Evolutionary conservation across 2,888 invertebrate genomes (phyloP).

Genomic region (Caenorhabditis virilis): DNA sequence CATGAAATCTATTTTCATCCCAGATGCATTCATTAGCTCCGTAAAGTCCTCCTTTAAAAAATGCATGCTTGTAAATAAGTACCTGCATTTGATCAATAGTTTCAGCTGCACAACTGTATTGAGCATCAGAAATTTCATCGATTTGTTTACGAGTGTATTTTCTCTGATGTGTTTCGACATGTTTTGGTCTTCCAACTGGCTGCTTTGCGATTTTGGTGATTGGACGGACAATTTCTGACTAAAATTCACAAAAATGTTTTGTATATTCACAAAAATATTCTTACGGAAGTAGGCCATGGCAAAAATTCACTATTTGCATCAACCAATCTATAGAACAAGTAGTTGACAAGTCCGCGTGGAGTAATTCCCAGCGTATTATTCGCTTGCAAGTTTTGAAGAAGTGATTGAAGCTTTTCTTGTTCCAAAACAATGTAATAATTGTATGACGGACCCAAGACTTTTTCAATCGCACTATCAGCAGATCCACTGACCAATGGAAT

Average conservation of each 20-base stretch:
- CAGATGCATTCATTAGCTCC: no score
- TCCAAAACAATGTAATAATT: constrained; percentile 42
- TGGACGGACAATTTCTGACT: constrained; percentile 10
- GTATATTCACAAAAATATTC: constrained; percentile 1
- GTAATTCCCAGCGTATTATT: constrained; percentile 33
- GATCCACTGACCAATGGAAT: constrained; percentile 32
- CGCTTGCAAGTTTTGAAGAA: constrained; percentile 4
- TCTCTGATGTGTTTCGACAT: constrained; percentile 11
- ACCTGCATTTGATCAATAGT: constrained; percentile 41
- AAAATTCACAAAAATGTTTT: not conserved
- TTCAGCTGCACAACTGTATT: constrained; percentile 42
- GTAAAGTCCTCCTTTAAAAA: no score
- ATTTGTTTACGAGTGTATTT: constrained; percentile 17
- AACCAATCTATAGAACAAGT: constrained; percentile 50
- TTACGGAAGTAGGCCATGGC: constrained; percentile 23
- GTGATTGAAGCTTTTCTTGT: constrained; percentile 26
- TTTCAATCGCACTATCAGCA: constrained; percentile 18
- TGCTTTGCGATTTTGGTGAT: constrained; percentile 11
- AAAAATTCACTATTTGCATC: constrained; percentile 38
- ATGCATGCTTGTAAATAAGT: no score
- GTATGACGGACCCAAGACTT: constrained; percentile 16
- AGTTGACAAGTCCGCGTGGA: constrained; percentile 44
- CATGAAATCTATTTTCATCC: no score
- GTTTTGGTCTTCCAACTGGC: constrained; percentile 27
- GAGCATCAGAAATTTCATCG: constrained; percentile 15